Evolutionary conservation across 2,888 invertebrate genomes (phyloP).

Genomic region (Notocelia uddmanniana): DNA sequence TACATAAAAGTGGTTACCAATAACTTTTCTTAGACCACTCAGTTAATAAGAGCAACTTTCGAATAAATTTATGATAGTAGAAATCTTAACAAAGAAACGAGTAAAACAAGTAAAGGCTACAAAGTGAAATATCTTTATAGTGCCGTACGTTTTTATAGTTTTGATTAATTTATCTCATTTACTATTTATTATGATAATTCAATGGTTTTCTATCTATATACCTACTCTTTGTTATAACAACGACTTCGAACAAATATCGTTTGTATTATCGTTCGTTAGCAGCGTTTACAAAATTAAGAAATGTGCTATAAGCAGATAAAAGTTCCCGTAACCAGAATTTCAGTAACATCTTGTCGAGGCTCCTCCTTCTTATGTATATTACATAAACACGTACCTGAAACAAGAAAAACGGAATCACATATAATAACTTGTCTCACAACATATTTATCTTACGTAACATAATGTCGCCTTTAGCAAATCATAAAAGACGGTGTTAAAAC

Average conservation of each 20-base stretch:
- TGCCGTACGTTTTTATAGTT: no score
- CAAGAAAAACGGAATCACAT: constrained; percentile 15
- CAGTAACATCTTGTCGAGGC: neutral
- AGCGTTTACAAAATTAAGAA: no score
- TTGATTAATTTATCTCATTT: no score
- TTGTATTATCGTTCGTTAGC: no score
- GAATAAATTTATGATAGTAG: neutral
- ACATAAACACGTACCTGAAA: constrained; percentile 40
- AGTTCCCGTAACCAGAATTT: neutral
- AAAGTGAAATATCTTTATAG: no score
- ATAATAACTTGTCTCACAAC: constrained; percentile 25
- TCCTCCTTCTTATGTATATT: neutral
- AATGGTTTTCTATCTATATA: no score
- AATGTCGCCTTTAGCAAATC: constrained; percentile 39
- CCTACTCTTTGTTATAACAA: no score
- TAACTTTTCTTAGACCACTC: constrained; percentile 26
- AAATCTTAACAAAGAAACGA: neutral
- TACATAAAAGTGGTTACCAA: constrained; percentile 24
- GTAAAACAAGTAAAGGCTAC: no score
- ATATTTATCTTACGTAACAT: constrained; percentile 18
- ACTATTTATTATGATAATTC: no score
- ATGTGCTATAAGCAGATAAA: neutral
- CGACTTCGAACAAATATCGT: no score
- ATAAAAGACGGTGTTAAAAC: constrained; percentile 42
- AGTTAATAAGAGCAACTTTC: constrained; percentile 27